phyloP scores from a whole-genome alignment of 2,797 vertebrate genomes.

The Lithobates pipiens region DNA sequence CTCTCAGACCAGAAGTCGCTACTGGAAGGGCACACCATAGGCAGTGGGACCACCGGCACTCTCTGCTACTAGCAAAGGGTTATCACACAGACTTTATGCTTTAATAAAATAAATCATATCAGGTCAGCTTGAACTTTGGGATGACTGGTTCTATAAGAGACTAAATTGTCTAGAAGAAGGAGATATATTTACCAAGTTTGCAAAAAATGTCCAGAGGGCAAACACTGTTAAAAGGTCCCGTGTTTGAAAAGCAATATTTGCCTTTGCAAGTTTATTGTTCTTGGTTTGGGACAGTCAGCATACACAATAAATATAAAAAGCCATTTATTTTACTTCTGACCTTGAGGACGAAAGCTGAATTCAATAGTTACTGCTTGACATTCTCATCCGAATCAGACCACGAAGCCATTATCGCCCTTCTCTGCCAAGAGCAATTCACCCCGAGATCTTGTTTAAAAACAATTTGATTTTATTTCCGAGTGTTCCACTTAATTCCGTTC shows the following conservation, averaged over 20 bases:
- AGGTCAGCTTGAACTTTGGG: no score
- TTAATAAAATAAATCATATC: no score
- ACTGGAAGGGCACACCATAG: no score
- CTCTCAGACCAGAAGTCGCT: no score
- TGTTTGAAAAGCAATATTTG: conserved; percentile 20
- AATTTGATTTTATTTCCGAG: conserved; percentile 12
- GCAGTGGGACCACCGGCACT: no score
- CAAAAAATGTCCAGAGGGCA: conserved; percentile 22
- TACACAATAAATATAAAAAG: conserved; percentile 43
- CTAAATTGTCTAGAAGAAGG: conserved; percentile 17
- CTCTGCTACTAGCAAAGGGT: no score
- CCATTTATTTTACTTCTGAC: conserved; percentile 34
- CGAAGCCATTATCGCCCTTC: conserved; percentile 10
- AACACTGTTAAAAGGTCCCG: conserved; percentile 7
- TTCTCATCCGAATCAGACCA: conserved; percentile 6
- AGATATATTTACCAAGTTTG: conserved; percentile 21
- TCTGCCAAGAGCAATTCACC: not conserved
- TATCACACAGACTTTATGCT: no score
- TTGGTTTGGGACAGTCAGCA: conserved; percentile 24
- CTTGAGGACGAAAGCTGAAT: conserved; percentile 22
- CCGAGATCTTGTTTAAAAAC: not conserved
- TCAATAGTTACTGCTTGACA: not conserved
- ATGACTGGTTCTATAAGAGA: conserved; percentile 4
- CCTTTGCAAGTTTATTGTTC: conserved; percentile 35
- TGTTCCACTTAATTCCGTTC: not conserved